Evolutionary conservation across 2,797 vertebrate species (phyloP).

Genomic region (Rhyacichthys aspro): DNA sequence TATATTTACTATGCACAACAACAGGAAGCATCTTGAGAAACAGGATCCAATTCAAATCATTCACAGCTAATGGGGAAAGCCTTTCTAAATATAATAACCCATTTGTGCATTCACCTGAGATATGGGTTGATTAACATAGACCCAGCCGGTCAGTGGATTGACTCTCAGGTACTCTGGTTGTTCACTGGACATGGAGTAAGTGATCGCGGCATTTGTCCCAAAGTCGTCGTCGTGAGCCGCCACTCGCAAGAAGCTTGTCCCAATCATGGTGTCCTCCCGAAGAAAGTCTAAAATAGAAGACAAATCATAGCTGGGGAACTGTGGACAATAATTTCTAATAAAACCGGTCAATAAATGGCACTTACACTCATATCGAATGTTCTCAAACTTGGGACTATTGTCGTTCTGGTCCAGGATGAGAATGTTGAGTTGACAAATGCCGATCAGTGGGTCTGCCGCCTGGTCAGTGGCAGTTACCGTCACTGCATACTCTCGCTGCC

Average conservation of each 20-base stretch:
- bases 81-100: no score
- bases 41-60: no score
- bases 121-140: slow-evolving; percentile 88
- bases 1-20: no score
- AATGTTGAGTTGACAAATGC: slow-evolving; percentile 90
- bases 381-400: slow-evolving; percentile 93
- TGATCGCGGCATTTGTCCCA: slow-evolving; percentile 84
- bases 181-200: slow-evolving; percentile 83
- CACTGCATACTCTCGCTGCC: slow-evolving; percentile 87
- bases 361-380: slow-evolving; percentile 90
- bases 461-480: slow-evolving; percentile 91
- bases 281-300: slow-evolving; percentile 83
- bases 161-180: slow-evolving; percentile 86
- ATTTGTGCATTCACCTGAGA: slow-evolving; percentile 79
- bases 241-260: slow-evolving; percentile 88
- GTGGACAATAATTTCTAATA: background rate
- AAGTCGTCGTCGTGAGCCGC: slow-evolving; percentile 89
- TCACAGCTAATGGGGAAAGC: no score
- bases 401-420: slow-evolving; percentile 91
- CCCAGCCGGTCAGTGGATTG: slow-evolving; percentile 88
- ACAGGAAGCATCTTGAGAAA: no score
- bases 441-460: slow-evolving; percentile 86
- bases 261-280: slow-evolving; percentile 87
- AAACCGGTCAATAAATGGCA: slow-evolving; percentile 9
- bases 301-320: background rate